Conservation (phyloP, 2,888 invertebrate species). For the Cephus pygmeus region DNA sequence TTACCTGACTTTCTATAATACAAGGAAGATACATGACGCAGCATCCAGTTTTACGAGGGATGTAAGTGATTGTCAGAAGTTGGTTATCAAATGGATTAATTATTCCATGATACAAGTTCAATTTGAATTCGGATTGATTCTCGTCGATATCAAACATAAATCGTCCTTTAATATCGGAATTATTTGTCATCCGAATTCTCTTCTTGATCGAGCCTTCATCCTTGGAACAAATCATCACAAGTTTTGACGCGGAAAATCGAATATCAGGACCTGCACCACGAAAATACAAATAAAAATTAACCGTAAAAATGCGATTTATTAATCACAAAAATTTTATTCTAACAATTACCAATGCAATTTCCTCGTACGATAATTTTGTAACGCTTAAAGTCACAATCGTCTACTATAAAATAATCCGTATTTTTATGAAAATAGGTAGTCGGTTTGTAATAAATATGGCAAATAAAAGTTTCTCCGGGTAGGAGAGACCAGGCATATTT, state of each 20-base stretch:
- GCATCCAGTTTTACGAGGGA: slow-evolving; percentile 46
- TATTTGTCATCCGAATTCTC: slow-evolving; percentile 59
- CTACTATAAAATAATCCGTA: slow-evolving; percentile 58
- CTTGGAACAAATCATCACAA: slow-evolving; percentile 29
- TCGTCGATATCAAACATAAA: slow-evolving; percentile 60
- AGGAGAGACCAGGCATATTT: slow-evolving; percentile 49
- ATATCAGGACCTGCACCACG: slow-evolving; percentile 37
- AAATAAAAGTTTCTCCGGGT: slow-evolving; percentile 40
- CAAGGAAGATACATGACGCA: slow-evolving; percentile 56
- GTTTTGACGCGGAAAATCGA: slow-evolving; percentile 19
- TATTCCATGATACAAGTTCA: slow-evolving; percentile 51
- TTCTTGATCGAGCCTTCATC: slow-evolving; percentile 28
- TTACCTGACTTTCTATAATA: slow-evolving; percentile 62
- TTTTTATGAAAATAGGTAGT: slow-evolving; percentile 47
- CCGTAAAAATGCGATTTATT: slow-evolving; percentile 22
- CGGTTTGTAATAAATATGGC: slow-evolving; percentile 59
- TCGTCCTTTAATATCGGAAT: slow-evolving; percentile 47
- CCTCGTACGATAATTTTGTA: slow-evolving; percentile 52
- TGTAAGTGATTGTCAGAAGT: slow-evolving; percentile 56
- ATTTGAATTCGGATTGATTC: slow-evolving; percentile 51
- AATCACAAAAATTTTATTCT: slow-evolving; percentile 6
- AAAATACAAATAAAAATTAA: slow-evolving; percentile 9
- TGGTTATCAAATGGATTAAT: slow-evolving; percentile 48
- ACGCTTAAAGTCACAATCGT: slow-evolving; percentile 38
- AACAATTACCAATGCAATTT: slow-evolving; percentile 49